Conservation (phyloP, 2,113 vertebrate species). For the Melanerpes aurifrons region DNA sequence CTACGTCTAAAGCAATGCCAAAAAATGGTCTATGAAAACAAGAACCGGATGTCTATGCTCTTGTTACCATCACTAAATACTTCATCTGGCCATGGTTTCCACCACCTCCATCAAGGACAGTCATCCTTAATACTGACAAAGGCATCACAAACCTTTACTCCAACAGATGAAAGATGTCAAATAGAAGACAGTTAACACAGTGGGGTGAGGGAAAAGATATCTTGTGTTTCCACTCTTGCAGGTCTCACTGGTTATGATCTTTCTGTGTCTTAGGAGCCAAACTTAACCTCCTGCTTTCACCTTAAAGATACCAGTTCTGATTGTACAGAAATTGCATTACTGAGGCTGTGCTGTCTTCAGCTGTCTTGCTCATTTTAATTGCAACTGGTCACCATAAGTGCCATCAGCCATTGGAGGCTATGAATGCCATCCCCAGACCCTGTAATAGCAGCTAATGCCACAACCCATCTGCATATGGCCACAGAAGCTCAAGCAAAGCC, state of each 20-base stretch:
- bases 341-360: background rate
- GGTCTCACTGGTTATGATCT: background rate
- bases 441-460: background rate
- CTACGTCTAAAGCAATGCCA: background rate
- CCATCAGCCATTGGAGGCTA: background rate
- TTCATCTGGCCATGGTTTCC: background rate
- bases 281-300: background rate
- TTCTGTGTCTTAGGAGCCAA: background rate
- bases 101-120: fast-evolving
- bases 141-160: background rate
- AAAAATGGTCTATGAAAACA: fast-evolving
- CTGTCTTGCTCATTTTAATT: background rate
- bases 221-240: background rate
- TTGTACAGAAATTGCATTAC: fast-evolving
- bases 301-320: background rate
- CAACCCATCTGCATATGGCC: background rate
- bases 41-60: background rate
- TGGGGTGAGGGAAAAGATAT: fast-evolving
- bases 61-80: background rate
- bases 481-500: background rate
- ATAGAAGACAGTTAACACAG: background rate
- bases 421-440: fast-evolving
- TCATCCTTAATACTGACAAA: background rate
- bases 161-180: background rate
- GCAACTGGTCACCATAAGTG: background rate